phyloP scores from a whole-genome alignment of 2,888 invertebrate species.

The Onthophagus sagittarius region DNA sequence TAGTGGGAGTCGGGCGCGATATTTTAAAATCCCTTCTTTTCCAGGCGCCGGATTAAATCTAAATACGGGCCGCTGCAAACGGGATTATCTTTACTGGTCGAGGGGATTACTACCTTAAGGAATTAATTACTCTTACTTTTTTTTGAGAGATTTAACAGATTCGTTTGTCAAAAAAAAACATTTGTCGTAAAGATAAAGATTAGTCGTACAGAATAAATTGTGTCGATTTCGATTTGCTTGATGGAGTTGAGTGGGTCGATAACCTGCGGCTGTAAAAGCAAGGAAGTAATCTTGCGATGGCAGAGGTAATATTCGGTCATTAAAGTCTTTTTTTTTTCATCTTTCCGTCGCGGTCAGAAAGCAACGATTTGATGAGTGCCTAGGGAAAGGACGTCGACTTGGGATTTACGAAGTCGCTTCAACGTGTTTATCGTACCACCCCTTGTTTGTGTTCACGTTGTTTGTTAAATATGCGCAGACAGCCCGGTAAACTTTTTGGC shows the following conservation, averaged over 20 bases:
- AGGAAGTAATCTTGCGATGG: not conserved
- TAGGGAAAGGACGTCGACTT: not conserved
- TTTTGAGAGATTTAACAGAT: not conserved
- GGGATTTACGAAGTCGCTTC: not conserved
- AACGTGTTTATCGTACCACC: not conserved
- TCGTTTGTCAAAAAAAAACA: not conserved
- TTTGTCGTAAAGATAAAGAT: not conserved
- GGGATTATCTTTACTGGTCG: constrained; percentile 4
- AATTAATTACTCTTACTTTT: constrained; percentile 7
- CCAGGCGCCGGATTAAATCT: constrained; percentile 1
- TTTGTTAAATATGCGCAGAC: not conserved
- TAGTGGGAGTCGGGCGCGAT: not conserved
- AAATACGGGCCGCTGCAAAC: constrained; percentile 4
- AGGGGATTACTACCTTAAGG: constrained; percentile 5
- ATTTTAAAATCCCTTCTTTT: constrained; percentile 4
- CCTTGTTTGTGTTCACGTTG: not conserved
- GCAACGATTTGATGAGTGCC: not conserved
- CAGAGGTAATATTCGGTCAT: not conserved
- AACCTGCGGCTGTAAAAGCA: not conserved
- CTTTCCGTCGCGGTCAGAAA: not conserved
- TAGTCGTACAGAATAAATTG: not conserved
- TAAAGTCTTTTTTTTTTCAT: not conserved
- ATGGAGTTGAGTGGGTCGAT: not conserved
- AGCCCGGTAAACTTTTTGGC: not conserved
- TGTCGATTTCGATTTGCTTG: not conserved